Evolutionary conservation across 2,888 invertebrate genomes (phyloP), one percentile per base, ranked within the genome.

Genomic region (Drosophila meridionalis): DNA sequence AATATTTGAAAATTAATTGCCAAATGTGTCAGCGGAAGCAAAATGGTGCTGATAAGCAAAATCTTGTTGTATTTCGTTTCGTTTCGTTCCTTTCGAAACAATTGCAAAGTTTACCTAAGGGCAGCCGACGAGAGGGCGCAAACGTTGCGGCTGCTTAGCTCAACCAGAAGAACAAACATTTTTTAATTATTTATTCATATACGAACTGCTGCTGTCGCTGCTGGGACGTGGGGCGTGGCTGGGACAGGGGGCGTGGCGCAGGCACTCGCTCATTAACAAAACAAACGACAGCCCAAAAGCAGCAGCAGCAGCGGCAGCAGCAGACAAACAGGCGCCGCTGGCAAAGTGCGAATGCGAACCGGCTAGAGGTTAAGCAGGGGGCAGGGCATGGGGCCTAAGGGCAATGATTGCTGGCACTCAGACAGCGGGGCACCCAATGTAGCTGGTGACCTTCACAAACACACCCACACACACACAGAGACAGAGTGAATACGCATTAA

Each of bases 151-250:
- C 63, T 76, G 77, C 72, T 78, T 60, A 57, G 53, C 59, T 52
- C 45, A 58, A 58, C 68, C 78, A 77, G 58, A 69, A 61, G 66
- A 73, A 60, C 69, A 79, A 80, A 78, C 63, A 73, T 64, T 77
- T 70, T 77, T 70, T 79, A 73, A 79, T 79, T 78, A 79, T 79
- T 81, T 81, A 79, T 79, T 68, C 68, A 81, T 65, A 73, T 14
- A 30, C 26, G 38, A 38, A 53, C 28, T 8, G 66, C 42, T 26
- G 26, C 63, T 26, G 34, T 8, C 1, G n/a, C 20, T 11, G 52
- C 53, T 34, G 34, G 47, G 20, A 20, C 20, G 20, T 28, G 38
- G 6, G 50, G 2, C 7, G 4, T 20, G 20, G 30, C 28, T 5
- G 4, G 9, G 53, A 8, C 14, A 12, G 34, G 36, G 12, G 55